Evolutionary conservation across 2,797 vertebrate species (phyloP), one percentile per base, ranked within the genome.

Genomic region (Enteromius radiatus): DNA sequence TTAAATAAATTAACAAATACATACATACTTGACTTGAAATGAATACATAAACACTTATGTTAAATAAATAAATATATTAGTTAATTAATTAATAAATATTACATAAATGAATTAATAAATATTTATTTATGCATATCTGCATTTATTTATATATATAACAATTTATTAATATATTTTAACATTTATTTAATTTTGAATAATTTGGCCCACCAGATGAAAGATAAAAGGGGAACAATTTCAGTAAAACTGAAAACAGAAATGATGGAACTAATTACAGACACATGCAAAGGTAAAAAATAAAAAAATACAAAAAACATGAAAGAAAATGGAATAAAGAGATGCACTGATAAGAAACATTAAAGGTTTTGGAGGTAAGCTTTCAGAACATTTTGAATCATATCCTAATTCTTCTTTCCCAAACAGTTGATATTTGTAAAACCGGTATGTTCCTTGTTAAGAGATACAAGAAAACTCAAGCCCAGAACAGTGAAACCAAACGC

Each of bases 401-500:
- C 26, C 43, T 31, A 21, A 21, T 54, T 54, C 31, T 10, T 75
- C 33, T 41, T 36, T n/a, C 21, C 54, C 52, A 70, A 36, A 23
- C 31, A 10, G n/a, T n/a, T 10, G 33, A 4, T 75, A 6, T 77
- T 71, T 43, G 71, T 63, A 52, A 47, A 54, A 41, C 38, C 28
- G 6, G 31, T 38, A 80, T 38, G 38, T 23, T 56, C 28, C 54
- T 33, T 41, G 78, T 63, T 69, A 77, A 82, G 23, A 23, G 33
- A 68, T 70, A 43, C 38, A 75, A 28, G 26, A 75, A 81, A 36
- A 31, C 52, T n/a, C 26, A 10, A 70, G 73, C 74, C 80, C 45
- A 52, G 31, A 64, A 38, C 59, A 77, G 52, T 77, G 73, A 88
- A 86, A 79, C 69, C 87, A 84, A 88, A 84, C 59, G 56, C 83